phyloP scores from a whole-genome alignment of 2,888 invertebrate species.

The Trisateles emortualis region DNA sequence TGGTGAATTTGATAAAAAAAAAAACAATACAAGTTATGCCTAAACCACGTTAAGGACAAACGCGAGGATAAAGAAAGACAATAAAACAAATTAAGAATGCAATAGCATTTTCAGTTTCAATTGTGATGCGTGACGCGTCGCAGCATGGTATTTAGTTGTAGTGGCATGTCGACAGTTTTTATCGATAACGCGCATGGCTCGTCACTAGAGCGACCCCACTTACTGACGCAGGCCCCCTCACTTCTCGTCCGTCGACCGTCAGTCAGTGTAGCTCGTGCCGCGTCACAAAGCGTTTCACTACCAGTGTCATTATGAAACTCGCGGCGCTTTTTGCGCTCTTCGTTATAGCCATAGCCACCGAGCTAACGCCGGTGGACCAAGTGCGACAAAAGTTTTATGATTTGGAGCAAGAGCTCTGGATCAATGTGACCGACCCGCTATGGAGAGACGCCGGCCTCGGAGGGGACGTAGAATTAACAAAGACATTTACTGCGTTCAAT shows the following conservation, averaged over 20 bases:
- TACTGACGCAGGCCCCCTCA: slow-evolving; percentile 61
- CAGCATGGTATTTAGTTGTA: slow-evolving; percentile 3
- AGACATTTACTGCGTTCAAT: slow-evolving; percentile 86
- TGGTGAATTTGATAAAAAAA: slow-evolving; percentile 30
- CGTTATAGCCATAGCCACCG: slow-evolving; percentile 60
- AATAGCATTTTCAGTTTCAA: slow-evolving; percentile 15
- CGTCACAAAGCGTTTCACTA: slow-evolving; percentile 58
- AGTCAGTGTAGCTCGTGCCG: slow-evolving; percentile 68
- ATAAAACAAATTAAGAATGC: slow-evolving; percentile 21
- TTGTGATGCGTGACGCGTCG: slow-evolving; percentile 15
- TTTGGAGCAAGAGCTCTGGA: slow-evolving; percentile 85
- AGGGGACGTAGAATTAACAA: slow-evolving; percentile 87
- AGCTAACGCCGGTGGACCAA: slow-evolving; percentile 84
- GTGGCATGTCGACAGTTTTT: slow-evolving; percentile 25
- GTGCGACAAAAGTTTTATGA: slow-evolving; percentile 87
- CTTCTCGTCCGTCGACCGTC: slow-evolving; percentile 51
- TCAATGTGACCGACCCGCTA: slow-evolving; percentile 73
- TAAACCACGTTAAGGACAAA: slow-evolving; percentile 28
- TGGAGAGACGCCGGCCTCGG: slow-evolving; percentile 71
- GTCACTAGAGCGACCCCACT: slow-evolving; percentile 69
- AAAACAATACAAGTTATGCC: slow-evolving; percentile 30
- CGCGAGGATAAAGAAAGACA: slow-evolving; percentile 17
- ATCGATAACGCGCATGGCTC: slow-evolving; percentile 43
- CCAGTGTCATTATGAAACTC: slow-evolving; percentile 64
- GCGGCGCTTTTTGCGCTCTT: slow-evolving; percentile 70